Percentiles rank a stretch among this genome's conserved stretches.
Evolutionary conservation across 64 coral and sea anemone species (phyloP).

Genomic region (Montipora sp.): DNA sequence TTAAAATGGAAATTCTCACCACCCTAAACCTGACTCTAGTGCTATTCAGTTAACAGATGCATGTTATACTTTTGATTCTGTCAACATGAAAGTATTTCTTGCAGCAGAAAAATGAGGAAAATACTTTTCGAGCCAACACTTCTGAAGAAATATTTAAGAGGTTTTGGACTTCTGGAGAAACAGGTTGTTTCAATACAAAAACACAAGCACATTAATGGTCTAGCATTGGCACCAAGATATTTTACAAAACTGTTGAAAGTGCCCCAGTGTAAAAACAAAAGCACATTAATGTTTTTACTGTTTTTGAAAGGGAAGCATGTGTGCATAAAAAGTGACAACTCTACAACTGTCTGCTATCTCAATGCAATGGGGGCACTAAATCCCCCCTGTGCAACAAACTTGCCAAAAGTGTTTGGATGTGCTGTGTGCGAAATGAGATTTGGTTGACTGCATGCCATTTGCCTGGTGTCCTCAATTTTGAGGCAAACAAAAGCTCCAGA

Average conservation of each 20-base stretch:
- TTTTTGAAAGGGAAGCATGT: slow-evolving; percentile 55
- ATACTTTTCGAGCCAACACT: slow-evolving; percentile 44
- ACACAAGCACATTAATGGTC: slow-evolving; percentile 53
- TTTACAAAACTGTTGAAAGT: too few relatives aligned
- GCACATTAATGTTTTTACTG: slow-evolving; percentile 55
- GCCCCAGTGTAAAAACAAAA: too few relatives aligned
- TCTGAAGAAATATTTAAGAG: too few relatives aligned
- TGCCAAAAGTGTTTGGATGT: slow-evolving; percentile 44
- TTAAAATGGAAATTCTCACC: too few relatives aligned
- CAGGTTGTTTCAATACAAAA: too few relatives aligned
- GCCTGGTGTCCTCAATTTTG: slow-evolving; percentile 44
- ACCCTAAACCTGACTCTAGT: slow-evolving; percentile 4
- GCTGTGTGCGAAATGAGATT: slow-evolving; percentile 43
- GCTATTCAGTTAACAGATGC: too few relatives aligned
- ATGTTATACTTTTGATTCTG: too few relatives aligned
- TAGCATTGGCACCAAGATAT: too few relatives aligned
- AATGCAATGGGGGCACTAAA: slow-evolving; percentile 65
- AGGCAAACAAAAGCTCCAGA: slow-evolving; percentile 32
- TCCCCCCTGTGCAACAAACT: slow-evolving; percentile 36
- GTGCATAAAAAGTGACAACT: slow-evolving; percentile 49
- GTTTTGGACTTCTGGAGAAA: too few relatives aligned
- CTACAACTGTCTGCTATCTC: slow-evolving; percentile 63
- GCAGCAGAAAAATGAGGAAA: slow-evolving; percentile 46
- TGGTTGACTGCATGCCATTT: slow-evolving; percentile 55
- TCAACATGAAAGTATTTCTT: slow-evolving; percentile 55